Evolutionary conservation across 64 coral and sea anemone genomes (phyloP).

Genomic region (Orbicella faveolata): DNA sequence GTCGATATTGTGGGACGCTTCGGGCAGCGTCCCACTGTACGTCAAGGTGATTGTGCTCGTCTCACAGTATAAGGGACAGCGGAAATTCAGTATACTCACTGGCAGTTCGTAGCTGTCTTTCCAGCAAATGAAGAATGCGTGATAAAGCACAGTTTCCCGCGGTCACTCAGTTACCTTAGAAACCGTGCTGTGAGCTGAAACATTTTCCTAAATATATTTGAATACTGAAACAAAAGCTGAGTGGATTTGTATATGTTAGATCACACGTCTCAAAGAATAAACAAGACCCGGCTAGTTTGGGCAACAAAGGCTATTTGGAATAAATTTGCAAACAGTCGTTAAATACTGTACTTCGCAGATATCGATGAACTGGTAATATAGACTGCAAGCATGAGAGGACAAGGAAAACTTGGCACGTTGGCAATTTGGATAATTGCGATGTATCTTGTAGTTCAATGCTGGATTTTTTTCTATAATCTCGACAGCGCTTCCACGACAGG

Average conservation of each 20-base stretch:
- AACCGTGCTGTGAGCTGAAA: background rate
- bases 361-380: too few species aligned
- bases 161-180: background rate
- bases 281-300: background rate
- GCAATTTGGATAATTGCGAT: background rate
- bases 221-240: background rate
- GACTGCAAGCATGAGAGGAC: background rate
- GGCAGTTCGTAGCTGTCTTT: too few species aligned
- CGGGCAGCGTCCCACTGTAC: too few species aligned
- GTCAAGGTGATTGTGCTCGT: too few species aligned
- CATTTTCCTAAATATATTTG: background rate
- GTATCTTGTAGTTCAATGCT: background rate
- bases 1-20: too few species aligned
- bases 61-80: too few species aligned
- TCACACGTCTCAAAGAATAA: background rate
- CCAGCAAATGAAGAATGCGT: too few species aligned
- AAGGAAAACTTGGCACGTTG: background rate
- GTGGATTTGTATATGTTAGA: background rate
- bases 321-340: too few species aligned
- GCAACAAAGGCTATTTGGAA: too few species aligned
- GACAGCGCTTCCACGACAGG: background rate
- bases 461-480: constrained; percentile 14
- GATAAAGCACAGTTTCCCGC: too few species aligned
- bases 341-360: too few species aligned
- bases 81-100: too few species aligned